Percentiles rank a stretch among this genome's conserved stretches.
Conservation (phyloP, 1,140 invertebrate genomes). For the Diplogasteroides magnus region DNA sequence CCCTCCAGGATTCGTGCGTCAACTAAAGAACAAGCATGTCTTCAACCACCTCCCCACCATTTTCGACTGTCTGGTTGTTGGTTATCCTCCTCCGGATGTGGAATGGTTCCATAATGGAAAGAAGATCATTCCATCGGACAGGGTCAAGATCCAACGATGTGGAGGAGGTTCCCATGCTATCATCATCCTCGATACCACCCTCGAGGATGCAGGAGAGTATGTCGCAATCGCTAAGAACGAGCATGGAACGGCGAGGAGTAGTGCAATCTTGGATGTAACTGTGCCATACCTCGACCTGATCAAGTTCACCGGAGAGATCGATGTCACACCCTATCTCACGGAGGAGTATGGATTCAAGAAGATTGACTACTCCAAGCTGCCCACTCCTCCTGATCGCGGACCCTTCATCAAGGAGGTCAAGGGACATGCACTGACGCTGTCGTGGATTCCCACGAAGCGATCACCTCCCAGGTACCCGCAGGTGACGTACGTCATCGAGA, state of each 20-base stretch:
- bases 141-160: conserved; percentile 43
- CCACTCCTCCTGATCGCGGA: conserved; percentile 53
- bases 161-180: conserved; percentile 53
- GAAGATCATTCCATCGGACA: conserved; percentile 40
- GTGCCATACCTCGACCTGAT: conserved; percentile 46
- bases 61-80: conserved; percentile 55
- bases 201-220: conserved; percentile 52
- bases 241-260: conserved; percentile 44
- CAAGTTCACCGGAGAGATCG: conserved; percentile 48
- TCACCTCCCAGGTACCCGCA: conserved; percentile 51
- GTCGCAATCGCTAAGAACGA: conserved; percentile 47
- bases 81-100: conserved; percentile 51
- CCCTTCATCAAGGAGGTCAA: conserved; percentile 56
- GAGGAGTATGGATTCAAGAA: conserved; percentile 55
- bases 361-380: conserved; percentile 43
- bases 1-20: conserved; percentile 54
- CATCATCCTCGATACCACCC: conserved; percentile 46
- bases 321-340: conserved; percentile 53
- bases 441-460: conserved; percentile 55
- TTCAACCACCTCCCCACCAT: conserved; percentile 55
- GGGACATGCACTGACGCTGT: conserved; percentile 53
- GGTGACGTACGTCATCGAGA: conserved; percentile 55
- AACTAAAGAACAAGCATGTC: conserved; percentile 55
- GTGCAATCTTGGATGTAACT: conserved; percentile 52
- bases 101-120: conserved; percentile 54